A percentile compares a stretch with the other conserved stretches of the same genome.
phyloP scores from a whole-genome alignment of 2,113 vertebrate genomes.

The Casuarius casuarius region DNA sequence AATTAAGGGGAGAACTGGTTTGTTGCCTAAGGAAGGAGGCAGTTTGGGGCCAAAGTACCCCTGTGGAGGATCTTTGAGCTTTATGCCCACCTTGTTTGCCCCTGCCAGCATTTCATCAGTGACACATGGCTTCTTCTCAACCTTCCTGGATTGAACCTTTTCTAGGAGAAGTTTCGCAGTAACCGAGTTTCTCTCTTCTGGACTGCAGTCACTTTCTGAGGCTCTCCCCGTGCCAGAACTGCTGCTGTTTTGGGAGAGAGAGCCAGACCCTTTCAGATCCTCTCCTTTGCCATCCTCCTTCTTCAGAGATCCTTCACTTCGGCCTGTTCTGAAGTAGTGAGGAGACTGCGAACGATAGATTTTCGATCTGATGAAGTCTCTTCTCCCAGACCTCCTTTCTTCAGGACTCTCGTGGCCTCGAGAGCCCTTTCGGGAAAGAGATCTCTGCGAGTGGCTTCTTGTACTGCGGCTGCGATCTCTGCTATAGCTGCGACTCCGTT shows the following conservation, averaged over 20 bases:
- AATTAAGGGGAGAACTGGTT: slow-evolving; percentile 92
- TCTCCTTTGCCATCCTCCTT: slow-evolving; percentile 78
- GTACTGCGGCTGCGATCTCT: slow-evolving; percentile 84
- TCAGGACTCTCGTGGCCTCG: slow-evolving; percentile 84
- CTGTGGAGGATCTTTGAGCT: slow-evolving; percentile 96
- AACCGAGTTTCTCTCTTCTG: slow-evolving; percentile 88
- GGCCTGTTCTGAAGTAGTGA: slow-evolving; percentile 78
- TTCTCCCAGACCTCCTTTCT: slow-evolving; percentile 76
- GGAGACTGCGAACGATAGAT: slow-evolving; percentile 97
- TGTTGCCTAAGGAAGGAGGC: slow-evolving; percentile 90
- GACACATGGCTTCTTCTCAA: slow-evolving; percentile 75
- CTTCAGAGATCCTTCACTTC: slow-evolving; percentile 69
- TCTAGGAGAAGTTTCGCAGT: slow-evolving; percentile 94
- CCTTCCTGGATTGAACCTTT: slow-evolving; percentile 91
- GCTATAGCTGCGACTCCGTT: slow-evolving; percentile 89
- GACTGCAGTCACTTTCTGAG: slow-evolving; percentile 78
- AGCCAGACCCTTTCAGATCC: slow-evolving; percentile 71
- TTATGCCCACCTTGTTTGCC: slow-evolving; percentile 85
- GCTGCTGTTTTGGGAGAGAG: slow-evolving; percentile 70
- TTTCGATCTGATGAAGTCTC: slow-evolving; percentile 93
- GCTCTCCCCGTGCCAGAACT: slow-evolving; percentile 45
- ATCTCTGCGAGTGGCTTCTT: slow-evolving; percentile 89
- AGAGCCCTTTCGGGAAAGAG: slow-evolving; percentile 79
- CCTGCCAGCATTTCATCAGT: slow-evolving; percentile 77
- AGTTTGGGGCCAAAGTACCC: slow-evolving; percentile 98